These are phyloP conservation scores for Achroia grisella DNA, from an alignment of 1,140 invertebrate species.

Conservation along the genomic window DNA sequence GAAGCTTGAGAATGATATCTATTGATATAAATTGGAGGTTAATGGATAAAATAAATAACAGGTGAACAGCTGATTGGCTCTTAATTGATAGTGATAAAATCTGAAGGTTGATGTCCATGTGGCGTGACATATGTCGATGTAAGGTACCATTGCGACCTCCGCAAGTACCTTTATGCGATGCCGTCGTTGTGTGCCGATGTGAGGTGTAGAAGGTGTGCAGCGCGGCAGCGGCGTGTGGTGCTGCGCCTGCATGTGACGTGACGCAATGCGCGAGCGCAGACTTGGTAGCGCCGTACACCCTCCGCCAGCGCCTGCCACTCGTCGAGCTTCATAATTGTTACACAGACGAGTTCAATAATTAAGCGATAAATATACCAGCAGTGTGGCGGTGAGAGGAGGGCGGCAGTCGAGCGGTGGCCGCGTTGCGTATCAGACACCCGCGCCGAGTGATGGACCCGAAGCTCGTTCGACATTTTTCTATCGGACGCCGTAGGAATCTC, in stretches of 20 bases:
- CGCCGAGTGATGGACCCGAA: slow-evolving; percentile 58
- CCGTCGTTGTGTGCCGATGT: too few species aligned
- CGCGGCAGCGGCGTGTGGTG: slow-evolving; percentile 10
- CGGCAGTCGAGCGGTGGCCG: slow-evolving; percentile 64
- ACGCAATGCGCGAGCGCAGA: slow-evolving; percentile 50
- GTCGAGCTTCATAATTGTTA: slow-evolving; percentile 63
- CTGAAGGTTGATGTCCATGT: slow-evolving; percentile 36
- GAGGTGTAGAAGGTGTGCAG: too few species aligned
- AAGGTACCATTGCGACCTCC: slow-evolving; percentile 12
- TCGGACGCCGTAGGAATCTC: slow-evolving; percentile 69
- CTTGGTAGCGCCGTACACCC: slow-evolving; percentile 54
- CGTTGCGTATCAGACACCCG: slow-evolving; percentile 58
- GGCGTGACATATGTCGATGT: slow-evolving; percentile 15
- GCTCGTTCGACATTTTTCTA: slow-evolving; percentile 67
- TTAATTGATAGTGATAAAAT: slow-evolving; percentile 37
- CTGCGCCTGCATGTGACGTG: slow-evolving; percentile 19
- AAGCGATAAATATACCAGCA: slow-evolving; percentile 70
- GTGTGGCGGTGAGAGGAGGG: slow-evolving; percentile 54
- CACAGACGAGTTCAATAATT: slow-evolving; percentile 69
- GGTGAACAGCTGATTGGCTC: slow-evolving; percentile 36
- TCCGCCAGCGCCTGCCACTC: slow-evolving; percentile 36
- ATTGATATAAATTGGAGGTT: slow-evolving; percentile 39
- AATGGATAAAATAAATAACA: slow-evolving; percentile 39
- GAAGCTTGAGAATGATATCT: slow-evolving; percentile 33
- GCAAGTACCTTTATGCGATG: too few species aligned